Base-by-base conservation (phyloP, 2,888 invertebrate species). In the Drosophila subquinaria region DNA sequence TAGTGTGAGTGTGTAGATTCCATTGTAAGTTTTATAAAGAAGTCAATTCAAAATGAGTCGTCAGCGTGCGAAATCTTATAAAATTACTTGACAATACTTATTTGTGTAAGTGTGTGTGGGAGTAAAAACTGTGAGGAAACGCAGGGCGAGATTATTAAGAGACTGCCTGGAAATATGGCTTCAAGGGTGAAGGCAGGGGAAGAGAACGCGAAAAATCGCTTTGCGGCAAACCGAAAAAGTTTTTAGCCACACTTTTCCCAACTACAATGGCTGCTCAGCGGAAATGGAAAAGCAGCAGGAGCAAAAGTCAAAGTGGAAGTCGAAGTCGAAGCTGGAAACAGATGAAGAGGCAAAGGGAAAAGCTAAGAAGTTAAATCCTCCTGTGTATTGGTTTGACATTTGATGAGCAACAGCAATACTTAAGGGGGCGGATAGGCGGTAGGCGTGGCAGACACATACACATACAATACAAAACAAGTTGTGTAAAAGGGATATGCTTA, bases 361-460 rank as follows among this genome's bases (percentile, higher is more conserved):
- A 52, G 52, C 60, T 50, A 59, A 83, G 30, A 82, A 88, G 88
- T 89, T 80, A 76, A 89, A 76, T 79, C 69, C 88, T 88, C 83
- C 74, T 55, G 90, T 79, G 86, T 86, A 89, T 89, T 82, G 84
- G 86, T 70, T 82, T 85, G 88, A 89, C 89, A 88, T 89, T 80
- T 88, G 89, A 85, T 88, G 85, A 85, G 88, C 80, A 87, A 87
- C 76, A 82, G 73, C 73, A 70, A 81, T 67, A 67, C 55, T 59
- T 45, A 43, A 43, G 27, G 27, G 61, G 38, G 45, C 20, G 33
- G 23, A 23, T 4, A 23, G 35, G 50, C 27, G n/a, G 36, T 20
- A 30, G 69, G 69, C 59, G 67, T 69, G 45, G 17, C 57, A 53
- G 55, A 48, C 67, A 48, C 63, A 33, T 8, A 33, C 38, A 47